Evolutionary conservation across 1,140 invertebrate genomes (phyloP).

Genomic region (Spodoptera litura): DNA sequence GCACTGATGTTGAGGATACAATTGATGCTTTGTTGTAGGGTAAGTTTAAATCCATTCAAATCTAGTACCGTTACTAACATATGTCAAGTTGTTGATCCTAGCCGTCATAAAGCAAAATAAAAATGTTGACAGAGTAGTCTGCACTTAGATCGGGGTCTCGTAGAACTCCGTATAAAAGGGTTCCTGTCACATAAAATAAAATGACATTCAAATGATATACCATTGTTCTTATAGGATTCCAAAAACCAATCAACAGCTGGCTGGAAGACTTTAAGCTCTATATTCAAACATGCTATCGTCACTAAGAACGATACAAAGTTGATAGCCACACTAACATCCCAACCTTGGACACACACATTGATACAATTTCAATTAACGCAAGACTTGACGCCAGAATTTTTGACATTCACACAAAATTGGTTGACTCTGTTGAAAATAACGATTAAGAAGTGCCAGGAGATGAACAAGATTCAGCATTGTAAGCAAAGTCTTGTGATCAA

Average conservation of each 20-base stretch:
- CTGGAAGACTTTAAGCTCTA: conserved; percentile 75
- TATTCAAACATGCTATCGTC: conserved; percentile 75
- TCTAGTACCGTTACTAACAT: no score
- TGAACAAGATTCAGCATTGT: conserved; percentile 57
- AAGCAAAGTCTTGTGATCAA: conserved; percentile 69
- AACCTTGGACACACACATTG: conserved; percentile 77
- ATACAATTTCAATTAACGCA: conserved; percentile 76
- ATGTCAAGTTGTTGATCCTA: no score
- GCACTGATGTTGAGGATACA: conserved; percentile 80
- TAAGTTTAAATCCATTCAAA: conserved; percentile 52
- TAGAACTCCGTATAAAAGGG: no score
- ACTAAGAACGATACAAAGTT: conserved; percentile 71
- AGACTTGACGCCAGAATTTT: conserved; percentile 69
- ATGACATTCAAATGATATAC: no score
- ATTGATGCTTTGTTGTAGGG: conserved; percentile 74
- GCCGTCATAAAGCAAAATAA: no score
- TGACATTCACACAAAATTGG: conserved; percentile 75
- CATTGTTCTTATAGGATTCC: conserved; percentile 59
- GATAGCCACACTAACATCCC: conserved; percentile 70
- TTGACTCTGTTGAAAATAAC: conserved; percentile 73
- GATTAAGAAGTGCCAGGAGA: conserved; percentile 63
- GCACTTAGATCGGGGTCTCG: neutral
- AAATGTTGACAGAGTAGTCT: no score
- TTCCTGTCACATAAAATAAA: no score
- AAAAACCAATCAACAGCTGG: conserved; percentile 68